phyloP scores from a whole-genome alignment of 2,888 invertebrate genomes.

The Desoria tigrina region DNA sequence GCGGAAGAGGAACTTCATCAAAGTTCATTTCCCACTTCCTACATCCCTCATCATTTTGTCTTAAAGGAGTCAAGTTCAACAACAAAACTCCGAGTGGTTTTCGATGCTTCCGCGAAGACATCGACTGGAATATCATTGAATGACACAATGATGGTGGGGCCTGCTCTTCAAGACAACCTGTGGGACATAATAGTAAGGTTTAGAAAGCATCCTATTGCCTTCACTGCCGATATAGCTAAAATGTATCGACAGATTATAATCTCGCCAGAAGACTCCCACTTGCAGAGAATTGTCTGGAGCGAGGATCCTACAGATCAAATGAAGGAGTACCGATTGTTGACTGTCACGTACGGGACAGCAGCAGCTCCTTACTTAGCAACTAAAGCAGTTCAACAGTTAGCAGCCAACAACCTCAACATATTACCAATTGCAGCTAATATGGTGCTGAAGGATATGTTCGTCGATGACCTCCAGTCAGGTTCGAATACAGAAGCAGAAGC shows the following conservation, averaged over 20 bases:
- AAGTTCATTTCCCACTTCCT: not conserved
- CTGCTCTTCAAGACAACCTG: no score
- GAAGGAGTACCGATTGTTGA: slow-evolving; percentile 38
- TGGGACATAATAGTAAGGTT: slow-evolving; percentile 54
- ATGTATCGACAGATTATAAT: no score
- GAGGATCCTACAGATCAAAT: slow-evolving; percentile 37
- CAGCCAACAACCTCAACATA: no score
- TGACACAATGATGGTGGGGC: slow-evolving; percentile 52
- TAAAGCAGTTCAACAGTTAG: slow-evolving; percentile 50
- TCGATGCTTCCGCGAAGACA: slow-evolving; percentile 12
- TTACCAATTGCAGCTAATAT: no score
- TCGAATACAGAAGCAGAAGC: no score
- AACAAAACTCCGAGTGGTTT: slow-evolving; percentile 33
- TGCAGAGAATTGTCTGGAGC: slow-evolving; percentile 56
- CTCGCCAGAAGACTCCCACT: no score
- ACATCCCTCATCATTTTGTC: slow-evolving; percentile 41
- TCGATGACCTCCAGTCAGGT: no score
- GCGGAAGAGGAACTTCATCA: not conserved
- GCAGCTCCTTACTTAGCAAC: slow-evolving; percentile 53
- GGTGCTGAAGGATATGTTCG: no score
- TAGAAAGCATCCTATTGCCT: slow-evolving; percentile 52
- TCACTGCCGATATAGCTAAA: no score
- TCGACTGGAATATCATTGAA: slow-evolving; percentile 19
- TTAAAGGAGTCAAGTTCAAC: slow-evolving; percentile 26
- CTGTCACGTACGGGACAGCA: slow-evolving; percentile 55